phyloP scores from a whole-genome alignment of 1,140 invertebrate species.

The Cardiocondyla obscurior region DNA sequence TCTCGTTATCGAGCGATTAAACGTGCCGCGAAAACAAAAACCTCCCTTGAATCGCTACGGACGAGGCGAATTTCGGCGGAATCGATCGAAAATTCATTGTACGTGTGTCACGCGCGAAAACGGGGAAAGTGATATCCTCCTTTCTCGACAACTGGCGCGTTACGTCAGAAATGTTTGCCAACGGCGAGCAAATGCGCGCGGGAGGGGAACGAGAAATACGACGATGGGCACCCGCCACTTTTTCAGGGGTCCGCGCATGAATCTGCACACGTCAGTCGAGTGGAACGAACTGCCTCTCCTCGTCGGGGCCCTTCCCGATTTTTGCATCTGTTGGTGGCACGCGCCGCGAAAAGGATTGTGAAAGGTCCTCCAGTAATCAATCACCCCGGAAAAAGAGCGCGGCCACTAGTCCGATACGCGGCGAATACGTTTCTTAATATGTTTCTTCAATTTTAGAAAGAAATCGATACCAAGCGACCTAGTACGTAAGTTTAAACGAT shows the following conservation, averaged over 20 bases:
- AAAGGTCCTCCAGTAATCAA: not conserved
- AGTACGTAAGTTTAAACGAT: not conserved
- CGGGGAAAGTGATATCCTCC: not conserved
- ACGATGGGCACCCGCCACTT: not conserved
- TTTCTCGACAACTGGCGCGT: conserved; percentile 14
- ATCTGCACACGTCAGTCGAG: conserved; percentile 40
- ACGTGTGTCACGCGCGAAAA: not conserved
- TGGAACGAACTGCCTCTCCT: conserved; percentile 44
- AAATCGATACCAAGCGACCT: not conserved
- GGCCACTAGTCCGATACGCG: not conserved
- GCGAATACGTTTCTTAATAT: not conserved
- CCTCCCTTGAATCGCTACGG: not conserved
- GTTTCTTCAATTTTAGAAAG: not conserved
- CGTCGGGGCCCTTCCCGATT: conserved; percentile 6
- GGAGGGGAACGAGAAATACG: conserved; percentile 8
- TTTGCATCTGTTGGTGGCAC: conserved; percentile 63
- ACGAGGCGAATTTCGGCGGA: not conserved
- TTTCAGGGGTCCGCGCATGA: conserved; percentile 15
- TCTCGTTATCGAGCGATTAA: not conserved
- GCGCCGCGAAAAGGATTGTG: conserved; percentile 57
- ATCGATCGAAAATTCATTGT: not conserved
- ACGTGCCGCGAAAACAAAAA: not conserved
- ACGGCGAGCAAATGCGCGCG: conserved; percentile 22
- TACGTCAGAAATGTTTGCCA: conserved; percentile 43
- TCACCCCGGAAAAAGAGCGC: not conserved